Conservation (phyloP, 1,140 invertebrate species). For the Polypedilum vanderplanki region DNA sequence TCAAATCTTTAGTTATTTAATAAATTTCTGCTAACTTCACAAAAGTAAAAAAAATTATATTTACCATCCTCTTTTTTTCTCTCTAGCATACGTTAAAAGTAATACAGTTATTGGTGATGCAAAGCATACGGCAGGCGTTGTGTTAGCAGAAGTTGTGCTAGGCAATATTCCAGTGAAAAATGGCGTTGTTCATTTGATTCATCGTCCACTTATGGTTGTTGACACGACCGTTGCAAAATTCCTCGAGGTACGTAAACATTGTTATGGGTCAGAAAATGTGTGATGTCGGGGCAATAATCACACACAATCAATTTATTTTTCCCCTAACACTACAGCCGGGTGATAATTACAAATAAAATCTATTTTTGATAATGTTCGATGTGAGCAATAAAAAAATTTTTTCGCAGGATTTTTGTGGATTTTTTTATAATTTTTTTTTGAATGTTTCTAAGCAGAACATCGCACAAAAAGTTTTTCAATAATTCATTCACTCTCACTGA, state of each 20-base stretch:
- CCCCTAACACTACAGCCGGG: too few species aligned
- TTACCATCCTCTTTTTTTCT: slow-evolving; percentile 30
- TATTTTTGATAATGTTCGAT: too few species aligned
- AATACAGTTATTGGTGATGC: slow-evolving; percentile 72
- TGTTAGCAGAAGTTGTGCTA: slow-evolving; percentile 76
- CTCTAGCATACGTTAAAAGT: slow-evolving; percentile 76
- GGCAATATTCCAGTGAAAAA: slow-evolving; percentile 90
- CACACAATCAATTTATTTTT: too few species aligned
- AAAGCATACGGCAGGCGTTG: slow-evolving; percentile 69
- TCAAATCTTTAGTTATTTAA: too few species aligned
- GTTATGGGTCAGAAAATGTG: background rate
- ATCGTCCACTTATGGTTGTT: slow-evolving; percentile 81
- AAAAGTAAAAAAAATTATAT: background rate
- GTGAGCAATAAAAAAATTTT: too few species aligned
- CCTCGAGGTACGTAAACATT: slow-evolving; percentile 60
- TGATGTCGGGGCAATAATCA: too few species aligned
- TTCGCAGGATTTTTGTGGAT: too few species aligned
- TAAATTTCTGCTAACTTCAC: slow-evolving; percentile 29
- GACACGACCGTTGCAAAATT: slow-evolving; percentile 78
- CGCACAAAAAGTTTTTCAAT: background rate
- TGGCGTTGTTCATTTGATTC: slow-evolving; percentile 86
- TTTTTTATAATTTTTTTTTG: background rate
- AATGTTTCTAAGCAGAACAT: background rate
- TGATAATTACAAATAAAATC: too few species aligned
- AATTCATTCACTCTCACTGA: background rate